A percentile compares a stretch with the other conserved stretches of the same genome.
Conservation (phyloP, 2,113 vertebrate genomes). For the Carettochelys insculpta region DNA sequence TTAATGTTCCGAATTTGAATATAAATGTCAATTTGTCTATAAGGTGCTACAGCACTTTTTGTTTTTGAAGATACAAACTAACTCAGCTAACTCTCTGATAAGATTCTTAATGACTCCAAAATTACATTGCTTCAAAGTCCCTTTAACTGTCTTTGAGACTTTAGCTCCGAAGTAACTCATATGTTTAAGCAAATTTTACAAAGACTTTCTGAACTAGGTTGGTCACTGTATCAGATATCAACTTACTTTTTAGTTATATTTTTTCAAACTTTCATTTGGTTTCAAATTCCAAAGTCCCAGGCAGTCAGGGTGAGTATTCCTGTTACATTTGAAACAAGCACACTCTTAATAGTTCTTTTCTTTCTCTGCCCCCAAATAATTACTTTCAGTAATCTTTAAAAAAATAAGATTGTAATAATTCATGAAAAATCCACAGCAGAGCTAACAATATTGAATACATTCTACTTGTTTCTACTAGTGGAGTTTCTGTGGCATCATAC, state of each 20-base stretch:
- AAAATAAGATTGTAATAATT: background rate
- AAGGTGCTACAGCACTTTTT: too few species aligned
- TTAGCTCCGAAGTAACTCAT: background rate
- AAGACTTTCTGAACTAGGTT: background rate
- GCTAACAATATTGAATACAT: background rate
- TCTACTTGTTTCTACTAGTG: background rate
- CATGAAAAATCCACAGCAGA: background rate
- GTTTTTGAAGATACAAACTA: too few species aligned
- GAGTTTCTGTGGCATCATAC: background rate
- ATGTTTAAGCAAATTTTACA: background rate
- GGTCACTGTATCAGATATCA: background rate
- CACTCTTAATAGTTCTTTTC: background rate
- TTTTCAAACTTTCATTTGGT: background rate
- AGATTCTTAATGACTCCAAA: background rate
- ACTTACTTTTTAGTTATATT: background rate
- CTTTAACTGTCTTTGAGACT: background rate
- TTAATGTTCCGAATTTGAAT: too few species aligned
- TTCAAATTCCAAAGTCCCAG: background rate
- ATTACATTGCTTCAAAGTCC: background rate
- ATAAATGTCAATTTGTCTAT: too few species aligned
- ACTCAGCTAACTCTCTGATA: too few species aligned
- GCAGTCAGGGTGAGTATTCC: background rate
- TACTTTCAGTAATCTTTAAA: background rate
- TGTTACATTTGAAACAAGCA: background rate
- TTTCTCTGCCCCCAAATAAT: background rate